phyloP scores from a whole-genome alignment of 1,140 invertebrate species.

The Reticulitermes speratus region DNA sequence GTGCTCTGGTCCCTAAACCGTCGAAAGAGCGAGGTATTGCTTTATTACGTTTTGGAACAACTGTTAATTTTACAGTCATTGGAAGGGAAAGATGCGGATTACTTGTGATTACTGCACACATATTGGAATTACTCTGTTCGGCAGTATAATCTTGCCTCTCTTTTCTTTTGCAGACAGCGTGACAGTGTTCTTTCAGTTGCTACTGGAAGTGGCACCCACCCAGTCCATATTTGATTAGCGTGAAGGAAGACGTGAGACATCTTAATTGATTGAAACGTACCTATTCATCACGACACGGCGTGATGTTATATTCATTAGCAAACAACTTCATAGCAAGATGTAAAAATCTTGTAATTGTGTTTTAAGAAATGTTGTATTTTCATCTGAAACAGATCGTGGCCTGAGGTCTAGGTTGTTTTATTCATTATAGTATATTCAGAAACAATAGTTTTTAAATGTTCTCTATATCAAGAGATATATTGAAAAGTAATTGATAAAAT shows the following conservation, averaged over 20 bases:
- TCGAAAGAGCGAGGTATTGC: too few relatives aligned
- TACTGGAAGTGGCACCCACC: slow-evolving; percentile 88
- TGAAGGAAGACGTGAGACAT: neutral
- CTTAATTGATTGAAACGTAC: neutral
- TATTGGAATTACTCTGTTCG: too few relatives aligned
- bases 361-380: neutral
- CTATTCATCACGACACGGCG: neutral
- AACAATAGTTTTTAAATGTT: neutral
- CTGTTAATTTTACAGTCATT: too few relatives aligned
- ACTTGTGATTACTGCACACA: too few relatives aligned
- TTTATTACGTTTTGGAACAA: too few relatives aligned
- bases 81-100: too few relatives aligned
- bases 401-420: neutral
- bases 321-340: too few relatives aligned
- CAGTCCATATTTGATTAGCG: slow-evolving; percentile 67
- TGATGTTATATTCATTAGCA: neutral
- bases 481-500: neutral
- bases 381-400: neutral
- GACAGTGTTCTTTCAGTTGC: slow-evolving; percentile 85
- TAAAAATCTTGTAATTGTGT: neutral
- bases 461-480: neutral
- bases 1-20: too few relatives aligned
- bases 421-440: neutral
- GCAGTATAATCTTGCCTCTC: too few relatives aligned
- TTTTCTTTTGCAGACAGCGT: slow-evolving; percentile 70